Evolutionary conservation across 2,888 invertebrate genomes (phyloP), one percentile per base, ranked within the genome.

Genomic region (Dysmachus trigonus): DNA sequence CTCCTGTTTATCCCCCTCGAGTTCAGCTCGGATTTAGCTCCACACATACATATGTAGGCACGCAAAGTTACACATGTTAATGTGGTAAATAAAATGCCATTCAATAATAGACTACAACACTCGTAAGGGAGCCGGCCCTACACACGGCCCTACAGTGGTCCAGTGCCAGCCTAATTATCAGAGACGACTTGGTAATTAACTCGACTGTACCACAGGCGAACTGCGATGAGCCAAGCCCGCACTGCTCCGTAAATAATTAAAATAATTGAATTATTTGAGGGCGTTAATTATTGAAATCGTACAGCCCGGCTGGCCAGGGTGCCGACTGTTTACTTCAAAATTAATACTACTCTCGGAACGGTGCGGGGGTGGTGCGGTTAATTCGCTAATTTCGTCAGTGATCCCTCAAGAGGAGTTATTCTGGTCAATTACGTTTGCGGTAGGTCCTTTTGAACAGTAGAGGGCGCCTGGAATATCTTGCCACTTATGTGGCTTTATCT

Each of bases 181-280:
- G 41, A 83, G 83, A 83, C 83, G 83, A 71, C 83, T 71, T 72
- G 72, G 83, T 83, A 83, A 83, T 83, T 83, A 83, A 83, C 83
- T 72, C 72, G 35, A 38, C 31, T 83, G n/a, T 62, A 35, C 62
- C 81, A 51, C 62, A 81, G 62, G 15, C 81, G 53, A 33, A 5
- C 30, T 31, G 27, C 22, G 62, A 62, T n/a, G 47, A 51, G 47
- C 62, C 22, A 22, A 22, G 27, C 18, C 41, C 51, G 27, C 41
- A 27, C 30, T 27, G 83, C 83, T 72, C 72, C 30, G 83, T 83
- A 83, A 72, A 83, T 83, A 83, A 83, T 83, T 72, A 83, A 83
- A 83, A 83, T 83, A 83, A 83, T 83, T 83, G 83, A 83, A 83
- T 83, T 83, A 83, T 83, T 83, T 83, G 72, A 72, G 71, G 71